Conservation (phyloP, 2,888 invertebrate genomes). For the Tenthredo mesomela region DNA sequence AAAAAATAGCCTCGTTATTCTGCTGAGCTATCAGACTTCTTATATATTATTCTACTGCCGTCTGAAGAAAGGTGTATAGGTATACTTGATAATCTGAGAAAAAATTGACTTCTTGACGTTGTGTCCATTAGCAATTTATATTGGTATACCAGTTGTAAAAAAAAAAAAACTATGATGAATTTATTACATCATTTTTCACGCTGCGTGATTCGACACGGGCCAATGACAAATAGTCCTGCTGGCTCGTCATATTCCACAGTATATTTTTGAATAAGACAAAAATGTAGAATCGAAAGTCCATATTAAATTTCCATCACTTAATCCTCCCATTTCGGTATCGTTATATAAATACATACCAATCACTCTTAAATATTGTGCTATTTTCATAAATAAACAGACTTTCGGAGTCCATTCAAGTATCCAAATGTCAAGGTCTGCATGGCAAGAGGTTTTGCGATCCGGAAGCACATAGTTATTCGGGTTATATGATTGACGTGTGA, state of each 20-base stretch:
- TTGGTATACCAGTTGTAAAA: not conserved
- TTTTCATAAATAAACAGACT: not conserved
- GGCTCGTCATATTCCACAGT: not conserved
- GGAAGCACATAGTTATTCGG: not conserved
- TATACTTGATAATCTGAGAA: not conserved
- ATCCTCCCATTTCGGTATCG: not conserved
- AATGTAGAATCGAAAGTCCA: not conserved
- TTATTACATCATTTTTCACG: not conserved
- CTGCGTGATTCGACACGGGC: too few relatives aligned
- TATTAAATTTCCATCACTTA: not conserved
- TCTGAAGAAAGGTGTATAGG: not conserved
- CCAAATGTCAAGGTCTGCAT: constrained; percentile 26
- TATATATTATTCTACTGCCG: not conserved
- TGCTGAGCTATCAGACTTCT: not conserved
- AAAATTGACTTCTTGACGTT: not conserved
- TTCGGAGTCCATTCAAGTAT: not conserved
- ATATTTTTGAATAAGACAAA: not conserved
- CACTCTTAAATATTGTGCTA: not conserved
- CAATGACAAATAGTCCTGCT: not conserved
- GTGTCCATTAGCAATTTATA: not conserved
- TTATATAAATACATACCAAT: not conserved
- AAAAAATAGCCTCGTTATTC: not conserved
- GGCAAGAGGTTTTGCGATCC: not conserved
- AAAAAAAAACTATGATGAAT: not conserved
- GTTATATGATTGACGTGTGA: not conserved